Conservation (phyloP, 23 tunicate species). For the Halocynthia aurantium region DNA sequence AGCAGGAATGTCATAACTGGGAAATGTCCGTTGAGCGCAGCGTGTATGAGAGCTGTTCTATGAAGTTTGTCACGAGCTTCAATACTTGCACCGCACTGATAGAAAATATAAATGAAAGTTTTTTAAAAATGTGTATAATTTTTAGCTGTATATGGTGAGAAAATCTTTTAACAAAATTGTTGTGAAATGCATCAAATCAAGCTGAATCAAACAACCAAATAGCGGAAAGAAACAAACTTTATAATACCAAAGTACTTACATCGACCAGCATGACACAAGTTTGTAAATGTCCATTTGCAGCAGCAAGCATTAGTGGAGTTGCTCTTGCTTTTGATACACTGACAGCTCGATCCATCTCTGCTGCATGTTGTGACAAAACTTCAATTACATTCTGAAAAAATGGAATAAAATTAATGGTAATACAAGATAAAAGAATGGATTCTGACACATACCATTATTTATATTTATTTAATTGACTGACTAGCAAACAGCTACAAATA, state of each 20-base stretch:
- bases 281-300: conserved; percentile 82
- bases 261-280: conserved; percentile 75
- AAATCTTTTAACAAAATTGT: too few relatives aligned
- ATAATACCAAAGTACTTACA: conserved; percentile 13
- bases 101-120: not conserved
- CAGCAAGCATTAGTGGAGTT: conserved; percentile 98
- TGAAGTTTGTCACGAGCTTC: conserved; percentile 79
- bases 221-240: too few relatives aligned
- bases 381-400: conserved; percentile 65
- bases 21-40: conserved; percentile 98
- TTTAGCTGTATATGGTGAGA: too few relatives aligned
- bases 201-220: too few relatives aligned
- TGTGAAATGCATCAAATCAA: too few relatives aligned
- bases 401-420: not conserved
- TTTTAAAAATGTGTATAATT: too few relatives aligned
- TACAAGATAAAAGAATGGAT: too few relatives aligned
- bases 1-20: conserved; percentile 88
- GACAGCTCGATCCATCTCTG: conserved; percentile 78
- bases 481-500: too few relatives aligned
- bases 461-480: too few relatives aligned
- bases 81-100: conserved; percentile 73
- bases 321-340: conserved; percentile 78
- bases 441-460: too few relatives aligned
- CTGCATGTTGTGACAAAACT: conserved; percentile 46
- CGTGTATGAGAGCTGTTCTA: conserved; percentile 91